Conservation (phyloP, 2,797 vertebrate genomes). For the Dicrostonyx torquatus region DNA sequence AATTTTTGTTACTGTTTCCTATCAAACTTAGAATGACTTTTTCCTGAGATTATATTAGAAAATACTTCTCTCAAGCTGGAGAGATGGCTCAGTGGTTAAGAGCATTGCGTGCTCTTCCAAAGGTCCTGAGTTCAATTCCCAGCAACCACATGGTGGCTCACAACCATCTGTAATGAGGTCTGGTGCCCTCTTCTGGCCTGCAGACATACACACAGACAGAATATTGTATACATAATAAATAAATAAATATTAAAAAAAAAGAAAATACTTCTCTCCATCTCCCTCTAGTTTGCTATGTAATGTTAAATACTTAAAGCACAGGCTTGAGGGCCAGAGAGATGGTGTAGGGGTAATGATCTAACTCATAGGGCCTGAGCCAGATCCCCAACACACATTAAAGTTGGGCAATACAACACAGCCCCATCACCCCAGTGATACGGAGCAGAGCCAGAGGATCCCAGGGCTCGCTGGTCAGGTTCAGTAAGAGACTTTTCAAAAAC, state of each 20-base stretch:
- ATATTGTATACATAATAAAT: too few species aligned
- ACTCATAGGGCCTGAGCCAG: background rate
- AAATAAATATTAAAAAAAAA: too few species aligned
- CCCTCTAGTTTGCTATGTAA: background rate
- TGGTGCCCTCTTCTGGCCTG: too few species aligned
- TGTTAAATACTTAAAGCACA: background rate
- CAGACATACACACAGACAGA: too few species aligned
- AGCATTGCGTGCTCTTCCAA: too few species aligned
- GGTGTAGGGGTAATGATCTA: background rate
- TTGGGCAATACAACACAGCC: background rate
- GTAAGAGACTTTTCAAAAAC: background rate
- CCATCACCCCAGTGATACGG: background rate
- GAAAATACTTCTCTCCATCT: background rate
- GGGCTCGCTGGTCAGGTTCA: background rate
- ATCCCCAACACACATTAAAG: background rate
- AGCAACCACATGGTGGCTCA: too few species aligned
- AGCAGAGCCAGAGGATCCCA: background rate
- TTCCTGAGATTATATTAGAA: background rate
- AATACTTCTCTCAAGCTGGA: background rate
- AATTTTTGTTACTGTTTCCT: slow-evolving; percentile 1
- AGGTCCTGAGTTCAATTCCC: too few species aligned
- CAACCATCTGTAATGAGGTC: too few species aligned
- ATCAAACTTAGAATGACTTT: background rate
- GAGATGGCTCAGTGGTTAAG: too few species aligned
- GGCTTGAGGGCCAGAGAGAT: background rate